Evolutionary conservation across 2,888 invertebrate genomes (phyloP).

Genomic region (Mactromeris polynyma): DNA sequence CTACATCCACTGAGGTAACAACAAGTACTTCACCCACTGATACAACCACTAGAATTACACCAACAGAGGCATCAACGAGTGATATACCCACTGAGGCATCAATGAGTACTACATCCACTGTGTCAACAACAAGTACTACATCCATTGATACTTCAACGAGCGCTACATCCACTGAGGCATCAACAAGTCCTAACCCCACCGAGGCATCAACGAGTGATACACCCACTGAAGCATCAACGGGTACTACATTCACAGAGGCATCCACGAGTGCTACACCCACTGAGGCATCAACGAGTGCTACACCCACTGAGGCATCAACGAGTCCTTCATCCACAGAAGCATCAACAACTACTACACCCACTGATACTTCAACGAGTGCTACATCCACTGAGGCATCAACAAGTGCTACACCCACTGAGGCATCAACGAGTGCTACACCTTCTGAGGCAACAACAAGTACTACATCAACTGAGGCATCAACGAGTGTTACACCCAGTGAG

Average conservation of each 20-base stretch:
- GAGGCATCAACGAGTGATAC: too few relatives aligned
- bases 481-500: not conserved
- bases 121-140: not conserved
- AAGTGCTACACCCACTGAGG: not conserved
- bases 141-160: not conserved
- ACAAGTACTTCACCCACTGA: not conserved
- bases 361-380: not conserved
- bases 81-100: not conserved
- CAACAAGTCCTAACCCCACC: too few relatives aligned
- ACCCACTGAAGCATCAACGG: not conserved
- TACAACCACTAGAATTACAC: not conserved
- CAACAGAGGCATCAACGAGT: not conserved
- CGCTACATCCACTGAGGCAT: too few relatives aligned
- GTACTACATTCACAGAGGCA: too few relatives aligned
- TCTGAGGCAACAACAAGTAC: not conserved
- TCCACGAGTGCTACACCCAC: too few relatives aligned
- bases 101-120: not conserved
- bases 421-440: not conserved
- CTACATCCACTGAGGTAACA: not conserved
- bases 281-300: too few relatives aligned
- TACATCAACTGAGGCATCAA: not conserved
- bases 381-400: not conserved
- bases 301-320: too few relatives aligned
- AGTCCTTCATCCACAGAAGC: too few relatives aligned
- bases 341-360: not conserved